phyloP scores from a whole-genome alignment of 37 sponge, comb jelly and placozoan genomes.

The Lycopodina hypogea region DNA sequence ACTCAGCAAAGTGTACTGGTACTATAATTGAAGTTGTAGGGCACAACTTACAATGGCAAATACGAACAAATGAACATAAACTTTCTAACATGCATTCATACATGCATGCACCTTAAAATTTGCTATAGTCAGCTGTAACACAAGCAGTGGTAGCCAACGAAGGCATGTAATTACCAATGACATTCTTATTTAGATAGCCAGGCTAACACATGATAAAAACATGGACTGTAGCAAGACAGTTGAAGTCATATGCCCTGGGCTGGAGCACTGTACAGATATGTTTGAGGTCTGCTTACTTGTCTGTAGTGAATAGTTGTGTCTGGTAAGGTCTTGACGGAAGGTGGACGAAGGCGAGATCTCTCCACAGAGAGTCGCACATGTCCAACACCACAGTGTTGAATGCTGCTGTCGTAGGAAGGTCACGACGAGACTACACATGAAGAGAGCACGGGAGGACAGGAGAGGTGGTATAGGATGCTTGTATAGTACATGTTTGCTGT shows the following conservation, averaged over 20 bases:
- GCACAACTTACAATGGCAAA: too few species aligned
- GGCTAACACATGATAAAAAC: background rate
- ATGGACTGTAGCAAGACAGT: too few species aligned
- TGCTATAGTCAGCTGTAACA: too few species aligned
- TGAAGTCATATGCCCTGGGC: too few species aligned
- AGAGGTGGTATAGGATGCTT: background rate
- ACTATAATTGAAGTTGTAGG: too few species aligned
- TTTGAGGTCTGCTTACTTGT: background rate
- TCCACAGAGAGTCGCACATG: constrained; percentile 61
- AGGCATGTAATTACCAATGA: too few species aligned
- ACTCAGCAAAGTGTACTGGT: too few species aligned
- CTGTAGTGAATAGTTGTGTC: constrained; percentile 6
- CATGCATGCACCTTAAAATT: too few species aligned
- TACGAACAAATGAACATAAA: too few species aligned
- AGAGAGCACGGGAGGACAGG: background rate
- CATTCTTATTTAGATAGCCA: background rate
- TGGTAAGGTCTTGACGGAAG: constrained; percentile 10
- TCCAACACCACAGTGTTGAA: constrained; percentile 54
- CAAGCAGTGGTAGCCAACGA: too few species aligned
- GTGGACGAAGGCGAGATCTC: constrained; percentile 36
- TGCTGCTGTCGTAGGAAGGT: background rate
- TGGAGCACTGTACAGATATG: too few species aligned
- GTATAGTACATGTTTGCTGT: background rate
- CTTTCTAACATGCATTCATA: too few species aligned
- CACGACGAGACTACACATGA: constrained; percentile 4